Evolutionary conservation across 2,113 vertebrate species (phyloP).

Genomic region (Ictalurus furcatus): DNA sequence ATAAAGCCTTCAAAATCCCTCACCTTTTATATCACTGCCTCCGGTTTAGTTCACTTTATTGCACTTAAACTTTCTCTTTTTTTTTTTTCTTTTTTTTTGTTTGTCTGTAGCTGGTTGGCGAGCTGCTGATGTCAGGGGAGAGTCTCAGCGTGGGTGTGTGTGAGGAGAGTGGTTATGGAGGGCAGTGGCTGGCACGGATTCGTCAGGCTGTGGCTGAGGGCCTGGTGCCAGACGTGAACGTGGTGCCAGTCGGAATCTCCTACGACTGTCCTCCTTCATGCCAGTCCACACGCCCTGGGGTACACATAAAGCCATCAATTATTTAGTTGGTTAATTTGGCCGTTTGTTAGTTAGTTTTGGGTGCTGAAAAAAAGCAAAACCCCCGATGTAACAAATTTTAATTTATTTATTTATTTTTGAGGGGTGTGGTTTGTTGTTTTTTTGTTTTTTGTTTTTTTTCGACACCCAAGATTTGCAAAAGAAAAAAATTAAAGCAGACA

Average conservation of each 20-base stretch:
- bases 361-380: neutral
- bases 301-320: slow-evolving; percentile 29
- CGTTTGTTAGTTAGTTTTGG: neutral
- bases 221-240: slow-evolving; percentile 70
- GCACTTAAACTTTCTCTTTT: neutral
- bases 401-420: neutral
- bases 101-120: slow-evolving; percentile 74
- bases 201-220: slow-evolving; percentile 65
- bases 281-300: slow-evolving; percentile 49
- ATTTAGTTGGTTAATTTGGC: neutral
- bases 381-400: neutral
- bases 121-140: slow-evolving; percentile 79
- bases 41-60: neutral
- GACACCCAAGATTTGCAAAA: neutral
- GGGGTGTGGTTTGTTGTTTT: neutral
- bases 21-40: neutral
- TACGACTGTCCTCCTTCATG: slow-evolving; percentile 72
- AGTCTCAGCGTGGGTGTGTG: slow-evolving; percentile 78
- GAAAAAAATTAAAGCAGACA: neutral
- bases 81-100: slow-evolving; percentile 28
- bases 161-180: slow-evolving; percentile 63
- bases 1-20: neutral
- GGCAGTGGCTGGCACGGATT: slow-evolving; percentile 71
- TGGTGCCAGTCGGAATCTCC: slow-evolving; percentile 83
- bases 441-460: neutral